phyloP scores from a whole-genome alignment of 37 sponge, comb jelly and placozoan species.

The Cladorhizidae sp. region DNA sequence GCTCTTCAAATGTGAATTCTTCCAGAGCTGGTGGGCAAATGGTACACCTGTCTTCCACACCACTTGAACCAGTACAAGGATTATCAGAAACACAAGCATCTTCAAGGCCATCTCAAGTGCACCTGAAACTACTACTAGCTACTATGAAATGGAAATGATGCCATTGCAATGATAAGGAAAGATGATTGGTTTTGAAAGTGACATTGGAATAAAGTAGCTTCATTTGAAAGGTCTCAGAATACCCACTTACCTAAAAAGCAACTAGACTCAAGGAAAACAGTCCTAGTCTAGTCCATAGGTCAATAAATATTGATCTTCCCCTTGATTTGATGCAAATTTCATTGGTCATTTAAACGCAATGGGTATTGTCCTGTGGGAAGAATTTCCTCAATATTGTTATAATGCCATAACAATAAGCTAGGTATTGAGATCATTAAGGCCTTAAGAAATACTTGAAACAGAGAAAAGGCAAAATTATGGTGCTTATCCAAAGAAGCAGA shows the following conservation, averaged over 20 bases:
- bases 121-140: no score
- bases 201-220: slow-evolving; percentile 35
- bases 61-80: no score
- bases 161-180: slow-evolving; percentile 27
- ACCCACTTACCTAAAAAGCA: slow-evolving; percentile 38
- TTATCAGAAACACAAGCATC: not conserved
- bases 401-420: slow-evolving; percentile 48
- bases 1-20: not conserved
- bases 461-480: no score
- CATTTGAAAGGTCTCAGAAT: slow-evolving; percentile 40
- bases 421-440: no score
- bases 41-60: not conserved
- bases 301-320: no score
- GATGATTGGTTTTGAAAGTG: slow-evolving; percentile 49
- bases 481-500: no score
- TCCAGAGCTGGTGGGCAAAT: not conserved
- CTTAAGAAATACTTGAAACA: no score
- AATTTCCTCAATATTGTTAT: slow-evolving; percentile 39
- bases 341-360: slow-evolving; percentile 7
- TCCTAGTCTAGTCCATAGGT: no score
- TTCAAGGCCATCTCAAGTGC: not conserved
- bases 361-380: slow-evolving; percentile 33
- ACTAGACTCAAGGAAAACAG: no score
- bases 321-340: no score
- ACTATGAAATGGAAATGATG: slow-evolving; percentile 25